Evolutionary conservation across 1,140 invertebrate species (phyloP).

Genomic region (Colletes gigas): DNA sequence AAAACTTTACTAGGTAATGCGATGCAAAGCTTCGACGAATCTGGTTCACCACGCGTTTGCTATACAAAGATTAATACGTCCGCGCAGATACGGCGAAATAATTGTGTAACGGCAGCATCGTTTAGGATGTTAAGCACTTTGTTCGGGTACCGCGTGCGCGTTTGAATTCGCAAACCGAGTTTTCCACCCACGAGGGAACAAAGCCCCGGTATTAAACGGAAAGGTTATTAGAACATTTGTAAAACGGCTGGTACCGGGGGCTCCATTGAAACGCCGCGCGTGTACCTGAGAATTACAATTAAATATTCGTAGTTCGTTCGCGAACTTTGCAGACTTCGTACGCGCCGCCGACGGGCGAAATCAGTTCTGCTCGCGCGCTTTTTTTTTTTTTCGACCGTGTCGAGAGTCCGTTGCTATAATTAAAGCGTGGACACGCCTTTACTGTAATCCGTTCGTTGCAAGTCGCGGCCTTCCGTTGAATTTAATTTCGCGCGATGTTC

Average conservation of each 20-base stretch:
- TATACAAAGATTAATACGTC: not conserved
- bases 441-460: conserved; percentile 21
- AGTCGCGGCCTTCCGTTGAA: not conserved
- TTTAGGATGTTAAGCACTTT: conserved; percentile 1
- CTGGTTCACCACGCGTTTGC: not conserved
- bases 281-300: not conserved
- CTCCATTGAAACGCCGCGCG: conserved; percentile 10
- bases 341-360: conserved; percentile 7
- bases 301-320: conserved; percentile 26
- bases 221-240: conserved; percentile 37
- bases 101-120: conserved; percentile 9
- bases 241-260: conserved; percentile 9
- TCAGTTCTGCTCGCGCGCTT: conserved; percentile 14
- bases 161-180: not conserved
- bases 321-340: not conserved
- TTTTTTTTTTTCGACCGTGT: conserved; percentile 14
- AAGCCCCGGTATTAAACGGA: conserved; percentile 9
- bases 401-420: conserved; percentile 23
- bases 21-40: not conserved
- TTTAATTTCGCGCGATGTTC: conserved; percentile 30
- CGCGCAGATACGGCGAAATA: conserved; percentile 20
- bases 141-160: not conserved
- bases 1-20: not conserved
- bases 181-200: not conserved
- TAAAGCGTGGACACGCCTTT: conserved; percentile 23